Evolutionary conservation across 2,113 vertebrate species (phyloP).

Genomic region (Uria lomvia): DNA sequence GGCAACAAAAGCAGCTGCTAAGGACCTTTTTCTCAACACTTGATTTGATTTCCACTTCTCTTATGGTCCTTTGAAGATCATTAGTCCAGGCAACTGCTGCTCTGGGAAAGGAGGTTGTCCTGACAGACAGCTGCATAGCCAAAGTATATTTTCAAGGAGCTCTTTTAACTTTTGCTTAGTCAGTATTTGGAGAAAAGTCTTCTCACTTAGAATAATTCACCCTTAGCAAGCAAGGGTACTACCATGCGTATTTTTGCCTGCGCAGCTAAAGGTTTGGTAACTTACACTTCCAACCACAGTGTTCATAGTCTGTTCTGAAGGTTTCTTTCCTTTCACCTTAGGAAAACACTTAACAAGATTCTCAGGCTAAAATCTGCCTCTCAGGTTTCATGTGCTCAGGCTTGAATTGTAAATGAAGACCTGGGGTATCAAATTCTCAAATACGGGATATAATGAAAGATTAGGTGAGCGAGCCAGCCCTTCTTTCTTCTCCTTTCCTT

Average conservation of each 20-base stretch:
- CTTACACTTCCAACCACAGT: background rate
- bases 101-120: background rate
- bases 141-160: background rate
- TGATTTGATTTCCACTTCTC: conserved; percentile 43
- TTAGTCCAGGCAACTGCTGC: background rate
- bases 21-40: conserved; percentile 26
- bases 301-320: background rate
- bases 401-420: background rate
- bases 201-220: background rate
- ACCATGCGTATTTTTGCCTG: background rate
- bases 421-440: background rate
- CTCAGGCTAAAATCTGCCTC: background rate
- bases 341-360: background rate
- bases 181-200: background rate
- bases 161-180: background rate
- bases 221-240: background rate
- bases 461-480: background rate
- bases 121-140: background rate
- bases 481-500: background rate
- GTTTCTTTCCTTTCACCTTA: background rate
- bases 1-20: conserved; percentile 57
- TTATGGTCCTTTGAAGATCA: conserved; percentile 25
- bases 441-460: background rate
- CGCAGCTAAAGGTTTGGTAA: background rate
- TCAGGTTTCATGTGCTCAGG: background rate